Conservation (phyloP, 1,140 invertebrate species). For the Bicyclus anynana region DNA sequence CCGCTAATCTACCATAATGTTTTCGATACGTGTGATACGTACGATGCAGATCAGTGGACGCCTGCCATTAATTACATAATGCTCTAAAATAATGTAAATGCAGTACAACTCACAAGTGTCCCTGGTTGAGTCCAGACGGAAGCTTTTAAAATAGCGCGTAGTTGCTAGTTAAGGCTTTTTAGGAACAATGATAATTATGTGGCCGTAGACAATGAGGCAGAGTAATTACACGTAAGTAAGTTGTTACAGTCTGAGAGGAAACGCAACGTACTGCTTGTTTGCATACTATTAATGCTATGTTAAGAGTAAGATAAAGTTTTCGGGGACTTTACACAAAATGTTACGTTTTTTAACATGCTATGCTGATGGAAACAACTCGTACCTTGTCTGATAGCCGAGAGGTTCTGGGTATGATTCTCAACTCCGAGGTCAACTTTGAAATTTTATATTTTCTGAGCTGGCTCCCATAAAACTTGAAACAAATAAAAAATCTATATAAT, state of each 20-base stretch:
- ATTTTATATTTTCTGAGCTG: too few relatives aligned
- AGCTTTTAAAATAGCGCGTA: background rate
- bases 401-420: too few relatives aligned
- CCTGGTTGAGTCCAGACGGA: background rate
- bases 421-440: too few relatives aligned
- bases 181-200: slow-evolving; percentile 16
- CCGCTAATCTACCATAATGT: too few relatives aligned
- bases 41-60: too few relatives aligned
- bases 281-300: background rate
- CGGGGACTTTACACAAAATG: background rate
- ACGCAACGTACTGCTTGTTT: slow-evolving; percentile 7
- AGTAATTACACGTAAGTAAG: slow-evolving; percentile 22
- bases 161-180: slow-evolving; percentile 9
- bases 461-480: too few relatives aligned
- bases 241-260: slow-evolving; percentile 18
- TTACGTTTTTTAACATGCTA: background rate
- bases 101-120: background rate
- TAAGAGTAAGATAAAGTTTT: background rate
- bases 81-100: background rate
- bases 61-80: too few relatives aligned
- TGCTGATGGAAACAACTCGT: too few relatives aligned
- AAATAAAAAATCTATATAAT: too few relatives aligned
- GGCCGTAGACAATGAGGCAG: slow-evolving; percentile 18
- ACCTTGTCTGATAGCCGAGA: too few relatives aligned
- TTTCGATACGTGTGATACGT: too few relatives aligned